A percentile compares a stretch with the other conserved stretches of the same genome.
Conservation (phyloP, 2,888 invertebrate species). For the Dioctria rufipes region DNA sequence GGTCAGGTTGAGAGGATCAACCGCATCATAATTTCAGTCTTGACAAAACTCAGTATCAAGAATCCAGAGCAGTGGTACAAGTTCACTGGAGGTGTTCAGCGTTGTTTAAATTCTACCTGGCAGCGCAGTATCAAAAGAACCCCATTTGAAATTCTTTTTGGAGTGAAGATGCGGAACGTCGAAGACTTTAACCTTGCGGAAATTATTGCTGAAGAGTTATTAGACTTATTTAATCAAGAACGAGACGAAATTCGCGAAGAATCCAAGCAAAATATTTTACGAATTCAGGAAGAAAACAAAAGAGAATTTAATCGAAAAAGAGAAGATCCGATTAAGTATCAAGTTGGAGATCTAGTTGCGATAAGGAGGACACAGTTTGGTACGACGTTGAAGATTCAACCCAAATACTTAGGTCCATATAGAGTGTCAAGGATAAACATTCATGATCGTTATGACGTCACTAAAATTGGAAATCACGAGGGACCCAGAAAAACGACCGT, state of each 20-base stretch:
- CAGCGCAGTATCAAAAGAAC: conserved; percentile 40
- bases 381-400: background rate
- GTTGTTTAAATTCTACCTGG: conserved; percentile 61
- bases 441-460: background rate
- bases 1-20: conserved; percentile 66
- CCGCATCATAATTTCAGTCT: conserved; percentile 63
- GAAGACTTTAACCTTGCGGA: background rate
- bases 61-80: conserved; percentile 64
- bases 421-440: background rate
- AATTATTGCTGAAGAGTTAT: background rate
- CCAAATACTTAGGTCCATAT: background rate
- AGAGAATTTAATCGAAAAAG: background rate
- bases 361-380: background rate
- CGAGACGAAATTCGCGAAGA: background rate
- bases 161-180: conserved; percentile 33
- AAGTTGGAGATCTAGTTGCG: background rate
- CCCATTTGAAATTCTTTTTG: conserved; percentile 53
- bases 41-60: conserved; percentile 64
- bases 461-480: background rate
- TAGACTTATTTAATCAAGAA: background rate
- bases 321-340: background rate
- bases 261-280: background rate
- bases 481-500: background rate
- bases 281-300: background rate
- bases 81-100: conserved; percentile 60